These are phyloP conservation scores for Crocuta crocuta DNA, from an alignment of 2,113 vertebrate genomes.

Conservation along the genomic window DNA sequence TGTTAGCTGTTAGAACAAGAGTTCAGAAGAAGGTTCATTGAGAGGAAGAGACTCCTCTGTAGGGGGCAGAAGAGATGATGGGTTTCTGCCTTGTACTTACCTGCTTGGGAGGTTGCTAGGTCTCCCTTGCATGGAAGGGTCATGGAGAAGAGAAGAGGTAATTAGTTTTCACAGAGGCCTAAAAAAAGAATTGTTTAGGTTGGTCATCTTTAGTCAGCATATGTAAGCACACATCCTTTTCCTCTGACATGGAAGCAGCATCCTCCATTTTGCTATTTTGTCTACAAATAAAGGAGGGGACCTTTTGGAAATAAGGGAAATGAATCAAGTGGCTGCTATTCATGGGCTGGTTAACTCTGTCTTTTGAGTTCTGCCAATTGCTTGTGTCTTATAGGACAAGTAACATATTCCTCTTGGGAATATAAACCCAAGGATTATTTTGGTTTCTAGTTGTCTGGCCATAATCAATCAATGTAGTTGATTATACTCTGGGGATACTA, in stretches of 20 bases:
- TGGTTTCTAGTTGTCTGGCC: constrained; percentile 17
- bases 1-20: background rate
- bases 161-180: background rate
- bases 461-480: background rate
- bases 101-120: background rate
- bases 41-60: background rate
- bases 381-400: background rate
- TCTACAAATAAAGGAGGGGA: background rate
- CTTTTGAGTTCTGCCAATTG: background rate
- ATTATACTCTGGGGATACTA: constrained; percentile 11
- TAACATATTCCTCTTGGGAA: background rate
- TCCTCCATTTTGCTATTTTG: background rate
- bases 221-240: background rate
- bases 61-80: background rate
- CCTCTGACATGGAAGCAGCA: background rate
- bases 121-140: background rate
- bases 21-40: background rate
- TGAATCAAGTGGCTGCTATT: background rate
- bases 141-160: background rate
- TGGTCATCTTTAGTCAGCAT: background rate
- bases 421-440: constrained; percentile 6
- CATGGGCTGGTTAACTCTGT: background rate
- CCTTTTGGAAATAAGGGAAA: background rate
- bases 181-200: background rate
- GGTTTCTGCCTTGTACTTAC: background rate